Percentiles rank a stretch among this genome's conserved stretches.
phyloP scores from a whole-genome alignment of 53 echinoderm and acorn worm genomes.

The Hippasteria phrygiana region DNA sequence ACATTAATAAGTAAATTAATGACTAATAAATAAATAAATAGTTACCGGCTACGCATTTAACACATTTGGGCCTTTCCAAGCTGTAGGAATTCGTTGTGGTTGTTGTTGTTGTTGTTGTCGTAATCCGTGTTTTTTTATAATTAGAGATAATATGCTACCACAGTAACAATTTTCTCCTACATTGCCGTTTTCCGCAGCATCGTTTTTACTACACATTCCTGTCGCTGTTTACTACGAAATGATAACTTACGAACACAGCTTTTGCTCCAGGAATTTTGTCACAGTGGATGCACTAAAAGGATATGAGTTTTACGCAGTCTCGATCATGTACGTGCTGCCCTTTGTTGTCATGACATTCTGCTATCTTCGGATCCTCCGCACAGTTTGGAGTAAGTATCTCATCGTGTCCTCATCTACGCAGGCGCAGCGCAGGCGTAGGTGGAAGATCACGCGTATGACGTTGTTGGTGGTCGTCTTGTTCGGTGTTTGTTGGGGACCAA shows the following conservation, averaged over 20 bases:
- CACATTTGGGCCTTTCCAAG: too few relatives aligned
- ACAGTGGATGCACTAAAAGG: constrained; percentile 21
- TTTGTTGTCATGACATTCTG: constrained; percentile 88
- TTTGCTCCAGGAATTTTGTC: constrained; percentile 66
- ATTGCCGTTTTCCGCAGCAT: constrained; percentile 65
- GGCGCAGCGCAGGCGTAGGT: constrained; percentile 76
- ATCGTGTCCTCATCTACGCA: constrained; percentile 72
- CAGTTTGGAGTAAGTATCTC: constrained; percentile 87
- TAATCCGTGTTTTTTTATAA: too few relatives aligned
- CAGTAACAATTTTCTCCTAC: neutral
- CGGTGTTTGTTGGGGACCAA: constrained; percentile 94
- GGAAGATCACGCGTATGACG: constrained; percentile 94
- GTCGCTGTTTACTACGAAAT: constrained; percentile 77
- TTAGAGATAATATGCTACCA: neutral
- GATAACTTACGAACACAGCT: neutral
- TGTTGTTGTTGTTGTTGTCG: too few relatives aligned
- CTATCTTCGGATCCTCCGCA: constrained; percentile 82
- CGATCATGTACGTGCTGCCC: constrained; percentile 82
- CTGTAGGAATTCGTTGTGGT: too few relatives aligned
- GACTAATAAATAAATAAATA: too few relatives aligned
- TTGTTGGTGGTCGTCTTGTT: constrained; percentile 90
- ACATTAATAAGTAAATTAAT: too few relatives aligned
- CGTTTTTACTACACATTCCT: constrained; percentile 89
- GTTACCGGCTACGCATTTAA: too few relatives aligned
- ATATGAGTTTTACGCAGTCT: constrained; percentile 81